Evolutionary conservation across 2,888 invertebrate genomes (phyloP).

Genomic region (Hydrotaea cyrtoneurina): DNA sequence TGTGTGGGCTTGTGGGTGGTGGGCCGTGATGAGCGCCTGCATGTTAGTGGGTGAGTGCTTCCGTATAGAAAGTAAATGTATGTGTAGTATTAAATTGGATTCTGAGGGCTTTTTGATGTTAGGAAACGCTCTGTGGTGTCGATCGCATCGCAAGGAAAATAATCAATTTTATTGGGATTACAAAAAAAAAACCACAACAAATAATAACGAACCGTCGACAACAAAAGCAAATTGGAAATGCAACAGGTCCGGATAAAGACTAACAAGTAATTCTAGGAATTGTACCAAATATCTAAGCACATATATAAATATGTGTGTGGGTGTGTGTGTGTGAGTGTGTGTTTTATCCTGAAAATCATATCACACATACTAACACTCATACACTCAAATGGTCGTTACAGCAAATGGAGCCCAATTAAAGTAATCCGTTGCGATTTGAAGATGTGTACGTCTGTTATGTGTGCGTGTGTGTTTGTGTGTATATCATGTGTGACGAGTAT

Average conservation of each 20-base stretch:
- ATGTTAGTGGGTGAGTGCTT: constrained; percentile 48
- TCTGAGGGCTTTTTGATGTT: constrained; percentile 18
- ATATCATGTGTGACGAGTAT: not conserved
- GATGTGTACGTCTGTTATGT: not conserved
- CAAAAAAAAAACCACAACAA: constrained; percentile 1
- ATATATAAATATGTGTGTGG: no score
- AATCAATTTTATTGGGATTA: constrained; percentile 25
- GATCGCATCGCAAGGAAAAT: not conserved
- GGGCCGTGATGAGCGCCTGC: constrained; percentile 4
- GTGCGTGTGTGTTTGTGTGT: not conserved
- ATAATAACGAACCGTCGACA: not conserved
- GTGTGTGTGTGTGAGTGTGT: no score
- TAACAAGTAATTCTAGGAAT: constrained; percentile 16
- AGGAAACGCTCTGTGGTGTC: not conserved
- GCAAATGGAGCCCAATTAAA: constrained; percentile 6
- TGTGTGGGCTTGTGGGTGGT: constrained; percentile 18
- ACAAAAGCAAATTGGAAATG: constrained; percentile 4
- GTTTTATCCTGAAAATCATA: no score
- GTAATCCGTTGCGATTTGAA: constrained; percentile 10
- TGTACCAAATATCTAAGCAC: not conserved
- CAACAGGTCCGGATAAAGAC: constrained; percentile 11
- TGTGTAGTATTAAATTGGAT: constrained; percentile 40
- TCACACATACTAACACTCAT: not conserved
- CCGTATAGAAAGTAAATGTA: constrained; percentile 6
- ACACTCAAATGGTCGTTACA: not conserved